Percentiles rank a stretch among this genome's conserved stretches.
phyloP scores from a whole-genome alignment of 2,888 invertebrate genomes.

The Megamerina dolium region DNA sequence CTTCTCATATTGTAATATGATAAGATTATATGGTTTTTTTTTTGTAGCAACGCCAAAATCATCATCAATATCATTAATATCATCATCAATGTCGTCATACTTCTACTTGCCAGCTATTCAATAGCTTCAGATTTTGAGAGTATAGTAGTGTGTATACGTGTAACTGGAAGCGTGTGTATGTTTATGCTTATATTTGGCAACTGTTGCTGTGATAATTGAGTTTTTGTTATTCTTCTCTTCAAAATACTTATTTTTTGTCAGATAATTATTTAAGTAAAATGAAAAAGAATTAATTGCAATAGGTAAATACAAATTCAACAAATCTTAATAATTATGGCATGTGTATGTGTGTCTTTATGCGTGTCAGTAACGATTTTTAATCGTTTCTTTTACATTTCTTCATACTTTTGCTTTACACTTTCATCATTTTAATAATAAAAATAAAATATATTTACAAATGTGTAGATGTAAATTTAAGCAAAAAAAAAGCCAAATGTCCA shows the following conservation, averaged over 20 bases:
- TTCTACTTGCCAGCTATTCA: too few species aligned
- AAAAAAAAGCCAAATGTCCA: slow-evolving; percentile 3
- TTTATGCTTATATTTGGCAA: slow-evolving; percentile 10
- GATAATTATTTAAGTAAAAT: slow-evolving; percentile 1
- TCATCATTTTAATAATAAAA: slow-evolving; percentile 18
- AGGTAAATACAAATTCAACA: not conserved
- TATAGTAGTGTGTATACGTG: too few species aligned
- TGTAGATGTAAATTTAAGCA: slow-evolving; percentile 29
- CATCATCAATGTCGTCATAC: too few species aligned
- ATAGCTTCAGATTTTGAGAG: too few species aligned
- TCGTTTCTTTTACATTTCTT: slow-evolving; percentile 17
- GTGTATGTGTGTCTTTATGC: too few species aligned
- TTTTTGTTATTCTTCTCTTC: slow-evolving; percentile 4
- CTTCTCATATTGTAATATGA: not conserved
- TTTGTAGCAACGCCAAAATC: slow-evolving; percentile 1
- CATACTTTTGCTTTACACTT: slow-evolving; percentile 23
- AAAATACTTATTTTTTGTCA: not conserved
- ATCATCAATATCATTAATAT: not conserved
- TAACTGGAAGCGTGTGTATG: not conserved
- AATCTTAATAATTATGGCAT: slow-evolving; percentile 32
- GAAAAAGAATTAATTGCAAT: not conserved
- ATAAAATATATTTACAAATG: slow-evolving; percentile 16
- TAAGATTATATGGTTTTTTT: not conserved
- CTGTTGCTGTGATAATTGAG: slow-evolving; percentile 17
- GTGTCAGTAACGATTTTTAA: slow-evolving; percentile 37